Evolutionary conservation across 2,888 invertebrate species (phyloP).

Genomic region (Epirrhoe tristata): DNA sequence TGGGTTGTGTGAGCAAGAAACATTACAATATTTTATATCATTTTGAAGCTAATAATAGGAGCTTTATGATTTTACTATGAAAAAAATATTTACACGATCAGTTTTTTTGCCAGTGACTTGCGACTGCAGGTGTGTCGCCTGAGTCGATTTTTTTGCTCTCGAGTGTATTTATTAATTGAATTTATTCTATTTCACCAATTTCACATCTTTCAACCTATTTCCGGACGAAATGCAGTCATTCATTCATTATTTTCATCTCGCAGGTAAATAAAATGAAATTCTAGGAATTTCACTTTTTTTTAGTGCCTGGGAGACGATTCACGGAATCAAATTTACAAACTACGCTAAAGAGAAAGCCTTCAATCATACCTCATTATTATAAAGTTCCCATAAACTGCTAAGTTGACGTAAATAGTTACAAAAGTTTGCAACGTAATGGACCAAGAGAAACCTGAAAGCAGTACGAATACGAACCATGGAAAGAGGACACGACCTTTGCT

Average conservation of each 20-base stretch:
- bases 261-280: slow-evolving; percentile 55
- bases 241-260: slow-evolving; percentile 34
- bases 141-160: too few species aligned
- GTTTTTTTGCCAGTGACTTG: too few species aligned
- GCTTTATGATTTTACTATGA: too few species aligned
- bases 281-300: slow-evolving; percentile 25
- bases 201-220: neutral
- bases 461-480: slow-evolving; percentile 71
- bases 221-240: slow-evolving; percentile 27
- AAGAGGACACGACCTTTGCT: slow-evolving; percentile 80
- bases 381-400: neutral
- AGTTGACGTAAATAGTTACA: slow-evolving; percentile 16
- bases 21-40: too few species aligned
- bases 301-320: slow-evolving; percentile 4
- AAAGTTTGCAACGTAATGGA: slow-evolving; percentile 63
- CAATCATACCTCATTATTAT: slow-evolving; percentile 11
- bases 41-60: too few species aligned
- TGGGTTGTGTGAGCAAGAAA: too few species aligned
- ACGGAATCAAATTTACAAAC: slow-evolving; percentile 2
- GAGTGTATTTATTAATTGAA: too few species aligned
- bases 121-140: too few species aligned
- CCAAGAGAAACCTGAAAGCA: slow-evolving; percentile 73
- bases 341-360: neutral
- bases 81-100: too few species aligned
- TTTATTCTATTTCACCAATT: too few species aligned